Evolutionary conservation across 2,888 invertebrate genomes (phyloP), one percentile per base, ranked within the genome.

Genomic region (Bedellia somnulentella): DNA sequence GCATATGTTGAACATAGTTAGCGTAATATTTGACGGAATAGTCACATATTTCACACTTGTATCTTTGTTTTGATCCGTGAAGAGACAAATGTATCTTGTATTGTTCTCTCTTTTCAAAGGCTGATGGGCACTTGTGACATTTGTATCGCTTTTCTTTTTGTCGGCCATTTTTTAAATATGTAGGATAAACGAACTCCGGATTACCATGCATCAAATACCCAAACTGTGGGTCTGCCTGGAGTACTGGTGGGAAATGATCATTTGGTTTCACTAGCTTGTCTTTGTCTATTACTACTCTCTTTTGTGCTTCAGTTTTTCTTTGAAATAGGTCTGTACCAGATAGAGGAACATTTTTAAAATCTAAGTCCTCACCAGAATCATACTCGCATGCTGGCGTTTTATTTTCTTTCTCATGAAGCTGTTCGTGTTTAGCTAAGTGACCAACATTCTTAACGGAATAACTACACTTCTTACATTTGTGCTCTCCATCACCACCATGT

Each of bases 21-120:
- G 90, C 89, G 45, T 87, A 89, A 54, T 89, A 89, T 45, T 89
- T 89, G 0, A 92, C 92, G 2, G 91, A 89, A 59, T 92, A 92
- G 62, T 93, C 92, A 58, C 93, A 93, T 24, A 83, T 76, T 44
- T 87, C 85, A 64, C 93, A 93, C 43, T 83, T 85, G 55, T 89
- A 92, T 36, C 86, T 80, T 56, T 91, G 89, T 45, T 86, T 85
- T 0, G 90, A 86, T 3, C 92, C 92, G 51, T 93, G 93, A 25
- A 92, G 64, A 11, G 86, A 85, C 42, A 88, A 61, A 59, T 93
- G 93, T 15, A 88, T 83, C 56, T 87, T 86, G 57, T 88, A 92
- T 54, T 92, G 89, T 45, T 88, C 86, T 22, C 87, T 76, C 60
- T 92, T 91, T 46, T 90, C 89, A 58, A 92, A 92, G 1, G 90